Conservation (phyloP, 2,888 invertebrate species). For the Chalcosyrphus nemorum region DNA sequence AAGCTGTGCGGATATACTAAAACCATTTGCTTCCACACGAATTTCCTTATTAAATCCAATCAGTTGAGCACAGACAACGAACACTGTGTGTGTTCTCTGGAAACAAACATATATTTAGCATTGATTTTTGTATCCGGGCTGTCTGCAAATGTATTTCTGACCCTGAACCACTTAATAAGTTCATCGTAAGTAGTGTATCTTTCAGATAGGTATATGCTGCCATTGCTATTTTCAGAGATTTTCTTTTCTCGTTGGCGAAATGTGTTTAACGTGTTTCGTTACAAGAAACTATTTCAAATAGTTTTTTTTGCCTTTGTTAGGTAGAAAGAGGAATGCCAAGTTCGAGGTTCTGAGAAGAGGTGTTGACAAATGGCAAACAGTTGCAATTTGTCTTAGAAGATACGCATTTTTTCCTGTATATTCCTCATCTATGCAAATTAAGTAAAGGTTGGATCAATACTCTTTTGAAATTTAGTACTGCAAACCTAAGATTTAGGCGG, state of each 20-base stretch:
- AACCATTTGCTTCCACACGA: slow-evolving; percentile 45
- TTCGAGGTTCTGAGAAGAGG: too few species aligned
- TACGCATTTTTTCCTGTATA: too few species aligned
- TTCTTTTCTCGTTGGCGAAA: background rate
- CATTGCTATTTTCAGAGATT: slow-evolving; percentile 11
- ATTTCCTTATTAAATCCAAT: slow-evolving; percentile 53
- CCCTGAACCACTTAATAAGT: slow-evolving; percentile 34
- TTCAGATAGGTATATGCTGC: background rate
- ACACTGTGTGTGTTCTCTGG: slow-evolving; percentile 3
- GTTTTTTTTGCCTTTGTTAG: too few species aligned
- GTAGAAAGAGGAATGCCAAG: too few species aligned
- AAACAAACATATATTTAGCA: slow-evolving; percentile 17
- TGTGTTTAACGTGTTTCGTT: background rate
- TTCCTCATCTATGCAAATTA: too few species aligned
- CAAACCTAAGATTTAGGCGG: too few species aligned
- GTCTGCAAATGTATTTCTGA: background rate
- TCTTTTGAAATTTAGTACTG: too few species aligned
- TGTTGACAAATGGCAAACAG: too few species aligned
- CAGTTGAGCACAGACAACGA: slow-evolving; percentile 10
- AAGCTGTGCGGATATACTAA: slow-evolving; percentile 39
- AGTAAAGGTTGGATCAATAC: too few species aligned
- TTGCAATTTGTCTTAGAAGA: too few species aligned
- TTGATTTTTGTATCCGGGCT: slow-evolving; percentile 19
- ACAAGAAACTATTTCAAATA: background rate
- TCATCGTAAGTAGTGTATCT: slow-evolving; percentile 28